Percentiles rank a stretch among this genome's conserved stretches.
These are phyloP conservation scores for Drosophila nebulosa DNA, from an alignment of 1,140 invertebrate genomes.

Conservation along the genomic window DNA sequence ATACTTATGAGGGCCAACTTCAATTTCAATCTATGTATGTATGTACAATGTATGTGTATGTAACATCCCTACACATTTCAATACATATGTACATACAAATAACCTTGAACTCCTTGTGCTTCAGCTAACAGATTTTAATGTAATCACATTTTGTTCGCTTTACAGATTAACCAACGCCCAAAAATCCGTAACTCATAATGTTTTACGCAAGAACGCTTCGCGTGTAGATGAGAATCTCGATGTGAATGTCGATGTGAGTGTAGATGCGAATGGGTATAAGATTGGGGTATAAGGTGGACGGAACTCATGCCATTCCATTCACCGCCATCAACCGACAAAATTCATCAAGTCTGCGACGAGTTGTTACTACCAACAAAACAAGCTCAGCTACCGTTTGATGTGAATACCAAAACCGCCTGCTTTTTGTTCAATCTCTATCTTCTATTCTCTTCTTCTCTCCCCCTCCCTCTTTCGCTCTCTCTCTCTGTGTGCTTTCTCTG, in stretches of 20 bases:
- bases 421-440: background rate
- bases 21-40: background rate
- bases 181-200: slow-evolving; percentile 26
- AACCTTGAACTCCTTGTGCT: background rate
- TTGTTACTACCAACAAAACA: slow-evolving; percentile 13
- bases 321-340: slow-evolving; percentile 11
- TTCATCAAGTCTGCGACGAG: slow-evolving; percentile 27
- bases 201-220: slow-evolving; percentile 21
- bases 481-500: background rate
- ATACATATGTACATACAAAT: no score
- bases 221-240: background rate
- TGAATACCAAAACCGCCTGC: background rate
- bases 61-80: no score
- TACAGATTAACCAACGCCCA: slow-evolving; percentile 23
- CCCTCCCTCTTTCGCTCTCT: background rate
- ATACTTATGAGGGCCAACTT: slow-evolving; percentile 3
- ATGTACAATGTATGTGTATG: no score
- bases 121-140: background rate
- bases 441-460: background rate
- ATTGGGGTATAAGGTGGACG: background rate
- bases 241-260: background rate
- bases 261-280: background rate
- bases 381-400: slow-evolving; percentile 6
- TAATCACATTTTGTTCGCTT: background rate
- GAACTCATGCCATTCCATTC: background rate